A percentile compares a stretch with the other conserved stretches of the same genome.
These are phyloP conservation scores for Drosophila percnosoma DNA, from an alignment of 2,888 invertebrate genomes.

Conservation along the genomic window DNA sequence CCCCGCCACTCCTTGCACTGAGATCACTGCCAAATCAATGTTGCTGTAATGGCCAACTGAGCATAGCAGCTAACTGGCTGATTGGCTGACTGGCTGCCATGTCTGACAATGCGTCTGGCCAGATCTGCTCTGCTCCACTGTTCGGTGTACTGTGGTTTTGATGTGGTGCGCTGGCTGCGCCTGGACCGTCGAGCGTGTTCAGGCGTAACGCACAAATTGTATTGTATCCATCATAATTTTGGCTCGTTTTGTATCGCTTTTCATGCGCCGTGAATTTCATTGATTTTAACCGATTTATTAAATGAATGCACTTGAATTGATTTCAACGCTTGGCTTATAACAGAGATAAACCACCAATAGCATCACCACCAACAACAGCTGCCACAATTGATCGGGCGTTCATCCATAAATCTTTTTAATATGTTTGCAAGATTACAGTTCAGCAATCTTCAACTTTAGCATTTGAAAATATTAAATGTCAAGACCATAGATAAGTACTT, in stretches of 20 bases:
- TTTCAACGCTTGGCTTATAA: conserved; percentile 60
- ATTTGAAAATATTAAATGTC: conserved; percentile 11
- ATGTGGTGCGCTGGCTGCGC: conserved; percentile 12
- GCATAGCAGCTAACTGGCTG: conserved; percentile 26
- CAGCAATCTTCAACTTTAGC: conserved; percentile 3
- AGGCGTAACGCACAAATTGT: conserved; percentile 67
- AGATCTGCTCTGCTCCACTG: not conserved
- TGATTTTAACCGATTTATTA: conserved; percentile 66
- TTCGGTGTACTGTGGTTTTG: not conserved
- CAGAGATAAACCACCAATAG: conserved; percentile 15
- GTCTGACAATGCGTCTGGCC: conserved; percentile 16
- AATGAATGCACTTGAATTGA: conserved; percentile 71
- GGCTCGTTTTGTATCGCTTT: conserved; percentile 37
- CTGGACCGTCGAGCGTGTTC: conserved; percentile 32
- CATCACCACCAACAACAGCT: not conserved
- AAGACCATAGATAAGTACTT: not conserved
- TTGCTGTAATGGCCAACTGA: conserved; percentile 40
- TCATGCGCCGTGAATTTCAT: conserved; percentile 55
- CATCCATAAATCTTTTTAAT: not conserved
- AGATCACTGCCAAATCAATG: conserved; percentile 31
- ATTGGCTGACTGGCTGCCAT: conserved; percentile 13
- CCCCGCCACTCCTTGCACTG: not conserved
- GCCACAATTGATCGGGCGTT: not conserved
- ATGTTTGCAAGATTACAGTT: conserved; percentile 4
- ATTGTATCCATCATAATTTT: conserved; percentile 63